phyloP scores from a whole-genome alignment of 2,888 invertebrate species.

The Cyclophora punctaria region DNA sequence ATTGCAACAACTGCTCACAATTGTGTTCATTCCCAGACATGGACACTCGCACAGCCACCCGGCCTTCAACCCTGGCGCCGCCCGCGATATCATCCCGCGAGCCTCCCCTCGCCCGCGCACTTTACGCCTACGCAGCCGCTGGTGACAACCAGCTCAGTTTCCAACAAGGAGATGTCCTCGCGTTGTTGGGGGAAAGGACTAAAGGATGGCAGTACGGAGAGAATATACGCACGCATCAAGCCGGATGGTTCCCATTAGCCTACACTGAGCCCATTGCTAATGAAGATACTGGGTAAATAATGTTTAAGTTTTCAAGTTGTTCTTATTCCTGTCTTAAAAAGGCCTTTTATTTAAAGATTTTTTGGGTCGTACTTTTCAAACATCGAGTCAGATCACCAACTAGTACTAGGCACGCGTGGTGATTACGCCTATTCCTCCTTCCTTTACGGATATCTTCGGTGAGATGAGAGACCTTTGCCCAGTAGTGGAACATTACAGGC shows the following conservation, averaged over 20 bases:
- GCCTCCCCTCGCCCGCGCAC: constrained; percentile 85
- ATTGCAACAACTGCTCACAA: no score
- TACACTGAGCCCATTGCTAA: constrained; percentile 89
- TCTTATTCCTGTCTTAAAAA: no score
- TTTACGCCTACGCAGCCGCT: constrained; percentile 91
- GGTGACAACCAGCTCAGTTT: constrained; percentile 95
- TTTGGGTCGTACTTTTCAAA: no score
- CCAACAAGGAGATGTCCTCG: constrained; percentile 91
- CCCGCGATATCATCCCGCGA: constrained; percentile 76
- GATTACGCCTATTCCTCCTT: no score
- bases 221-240: constrained; percentile 91
- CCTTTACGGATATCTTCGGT: no score
- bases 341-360: no score
- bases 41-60: constrained; percentile 59
- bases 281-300: constrained; percentile 75
- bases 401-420: no score
- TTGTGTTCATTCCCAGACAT: constrained; percentile 27
- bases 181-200: constrained; percentile 90
- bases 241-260: constrained; percentile 97
- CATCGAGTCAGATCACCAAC: no score
- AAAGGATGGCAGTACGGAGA: constrained; percentile 99
- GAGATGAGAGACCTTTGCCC: no score
- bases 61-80: constrained; percentile 80
- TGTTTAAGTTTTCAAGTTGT: constrained; percentile 20
- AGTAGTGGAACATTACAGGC: no score